These are phyloP conservation scores for Trididemnum nubilum DNA, from an alignment of 23 tunicate genomes.

Conservation along the genomic window DNA sequence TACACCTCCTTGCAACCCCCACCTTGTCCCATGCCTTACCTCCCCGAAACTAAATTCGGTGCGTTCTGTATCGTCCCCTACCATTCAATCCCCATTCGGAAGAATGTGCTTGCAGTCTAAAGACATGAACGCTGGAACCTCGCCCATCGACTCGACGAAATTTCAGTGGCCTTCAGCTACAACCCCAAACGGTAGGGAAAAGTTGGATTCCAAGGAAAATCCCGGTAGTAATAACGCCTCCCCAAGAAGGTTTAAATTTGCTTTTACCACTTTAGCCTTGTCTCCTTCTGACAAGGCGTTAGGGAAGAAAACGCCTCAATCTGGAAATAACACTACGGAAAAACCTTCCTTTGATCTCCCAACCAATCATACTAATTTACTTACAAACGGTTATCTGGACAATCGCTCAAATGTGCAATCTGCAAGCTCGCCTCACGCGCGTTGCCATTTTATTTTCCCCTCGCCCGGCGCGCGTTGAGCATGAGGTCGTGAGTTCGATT, in stretches of 20 bases:
- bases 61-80: slow-evolving; percentile 43
- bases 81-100: slow-evolving; percentile 51
- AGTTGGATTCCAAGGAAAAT: neutral
- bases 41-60: neutral
- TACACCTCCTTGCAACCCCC: slow-evolving; percentile 11
- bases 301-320: neutral
- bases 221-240: neutral
- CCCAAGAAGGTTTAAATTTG: slow-evolving; percentile 1
- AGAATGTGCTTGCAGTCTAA: slow-evolving; percentile 56
- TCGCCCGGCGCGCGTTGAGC: slow-evolving; percentile 41
- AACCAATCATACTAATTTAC: neutral
- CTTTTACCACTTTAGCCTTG: slow-evolving; percentile 13
- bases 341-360: slow-evolving; percentile 25
- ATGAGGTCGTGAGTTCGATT: neutral
- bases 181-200: neutral
- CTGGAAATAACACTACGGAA: slow-evolving; percentile 1
- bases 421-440: neutral
- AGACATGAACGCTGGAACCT: slow-evolving; percentile 31
- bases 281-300: neutral
- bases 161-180: neutral
- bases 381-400: neutral
- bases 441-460: slow-evolving; percentile 52
- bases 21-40: neutral
- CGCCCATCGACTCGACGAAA: slow-evolving; percentile 13
- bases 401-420: neutral